Evolutionary conservation across 1,140 invertebrate genomes (phyloP), one percentile per base, ranked within the genome.

Genomic region (Danaus melanippus): DNA sequence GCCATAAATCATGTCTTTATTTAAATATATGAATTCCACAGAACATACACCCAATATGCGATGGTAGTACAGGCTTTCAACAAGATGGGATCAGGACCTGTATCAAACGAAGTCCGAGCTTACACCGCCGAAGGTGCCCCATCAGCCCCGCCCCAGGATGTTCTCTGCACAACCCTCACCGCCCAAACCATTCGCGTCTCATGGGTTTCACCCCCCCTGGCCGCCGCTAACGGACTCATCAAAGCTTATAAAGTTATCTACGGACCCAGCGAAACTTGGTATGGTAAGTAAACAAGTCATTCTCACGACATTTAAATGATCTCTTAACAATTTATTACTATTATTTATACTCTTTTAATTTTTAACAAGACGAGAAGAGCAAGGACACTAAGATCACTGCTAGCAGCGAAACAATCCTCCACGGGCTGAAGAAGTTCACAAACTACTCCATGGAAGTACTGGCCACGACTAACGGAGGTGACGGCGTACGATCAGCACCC

Each of bases 391-490:
- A 96, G 82, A 96, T 95, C 62, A 96, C 94, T 46, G 92, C 96
- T 43, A 94, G 95, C 56, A 96, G 93, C 74, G 96, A 98, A 85
- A 97, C 96, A 1, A 96, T 97, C 72, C 89, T 97, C 7, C 94
- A 97, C 74, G 95, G 94, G 48, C 87, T 99, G 17, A 95, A 96
- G 80, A 98, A 98, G 79, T 98, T 93, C 80, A 98, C 97, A 1
- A 98, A 99, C 87, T 99, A 98, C 86, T 97, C 95, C 51, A 96
- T 99, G 91, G 95, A 98, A 90, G 96, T 98, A 41, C 84, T 98
- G 60, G 96, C 97, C 45, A 98, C 93, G 70, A 98, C 97, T 21
- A 94, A 95, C 47, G 97, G 96, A 57, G 97, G 97, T n/a, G 97
- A 98, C 79, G 97, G 97, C 55, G 96, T 97, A 40, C 91, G 94